These are phyloP conservation scores for Camponotus vicinus DNA, from an alignment of 1,140 invertebrate species.

Conservation along the genomic window DNA sequence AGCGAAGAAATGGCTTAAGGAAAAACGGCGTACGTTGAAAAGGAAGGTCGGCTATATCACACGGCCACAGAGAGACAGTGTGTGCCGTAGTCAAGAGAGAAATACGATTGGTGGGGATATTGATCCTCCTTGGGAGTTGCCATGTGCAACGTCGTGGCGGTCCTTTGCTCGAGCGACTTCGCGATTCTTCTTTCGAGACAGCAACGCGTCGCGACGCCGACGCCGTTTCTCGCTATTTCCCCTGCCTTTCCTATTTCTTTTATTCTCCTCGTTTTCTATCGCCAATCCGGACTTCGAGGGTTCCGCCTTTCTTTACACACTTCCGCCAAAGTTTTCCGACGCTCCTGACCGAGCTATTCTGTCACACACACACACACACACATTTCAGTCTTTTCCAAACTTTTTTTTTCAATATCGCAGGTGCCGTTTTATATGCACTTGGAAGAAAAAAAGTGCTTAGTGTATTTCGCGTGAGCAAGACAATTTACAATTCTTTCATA, in stretches of 20 bases:
- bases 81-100: constrained; percentile 69
- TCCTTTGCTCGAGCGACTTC: constrained; percentile 69
- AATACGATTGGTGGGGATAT: constrained; percentile 79
- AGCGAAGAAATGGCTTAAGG: neutral
- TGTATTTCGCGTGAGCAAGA: constrained; percentile 43
- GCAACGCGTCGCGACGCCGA: constrained; percentile 43
- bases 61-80: constrained; percentile 61
- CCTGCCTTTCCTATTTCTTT: constrained; percentile 12
- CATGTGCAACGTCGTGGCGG: constrained; percentile 73
- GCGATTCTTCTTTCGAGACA: constrained; percentile 69
- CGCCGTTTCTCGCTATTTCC: neutral
- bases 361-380: too few species aligned
- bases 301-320: constrained; percentile 13
- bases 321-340: neutral
- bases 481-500: constrained; percentile 30
- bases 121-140: constrained; percentile 77
- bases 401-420: neutral
- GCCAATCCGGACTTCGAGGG: neutral
- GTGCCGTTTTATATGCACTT: constrained; percentile 11
- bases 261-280: neutral
- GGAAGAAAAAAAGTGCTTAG: constrained; percentile 15
- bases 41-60: constrained; percentile 45
- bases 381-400: neutral
- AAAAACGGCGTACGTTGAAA: neutral
- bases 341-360: neutral